These are phyloP conservation scores for Stenoptilia bipunctidactyla DNA, from an alignment of 2,888 invertebrate species.

Conservation along the genomic window DNA sequence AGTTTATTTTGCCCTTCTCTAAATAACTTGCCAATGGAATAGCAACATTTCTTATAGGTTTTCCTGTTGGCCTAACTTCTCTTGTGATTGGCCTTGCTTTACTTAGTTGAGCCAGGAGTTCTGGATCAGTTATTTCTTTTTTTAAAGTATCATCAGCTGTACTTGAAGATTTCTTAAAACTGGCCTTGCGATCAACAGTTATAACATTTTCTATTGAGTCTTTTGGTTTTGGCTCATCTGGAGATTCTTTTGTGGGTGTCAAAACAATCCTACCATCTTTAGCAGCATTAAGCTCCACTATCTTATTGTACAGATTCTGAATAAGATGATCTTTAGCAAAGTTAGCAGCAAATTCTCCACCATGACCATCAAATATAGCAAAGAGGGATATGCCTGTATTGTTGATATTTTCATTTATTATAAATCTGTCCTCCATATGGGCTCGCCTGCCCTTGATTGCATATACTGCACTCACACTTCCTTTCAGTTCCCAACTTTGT, in stretches of 20 bases:
- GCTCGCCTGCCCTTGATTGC: constrained; percentile 91
- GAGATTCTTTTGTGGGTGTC: constrained; percentile 34
- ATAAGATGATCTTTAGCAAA: constrained; percentile 91
- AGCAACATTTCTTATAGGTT: constrained; percentile 54
- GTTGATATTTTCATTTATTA: constrained; percentile 87
- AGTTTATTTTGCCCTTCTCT: constrained; percentile 82
- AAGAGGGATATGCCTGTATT: constrained; percentile 89
- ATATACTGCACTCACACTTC: constrained; percentile 84
- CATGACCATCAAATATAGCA: constrained; percentile 96
- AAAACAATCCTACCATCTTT: constrained; percentile 68
- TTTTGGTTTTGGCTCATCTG: constrained; percentile 46
- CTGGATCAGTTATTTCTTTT: constrained; percentile 77
- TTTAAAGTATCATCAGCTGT: constrained; percentile 70
- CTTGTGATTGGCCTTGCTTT: constrained; percentile 73
- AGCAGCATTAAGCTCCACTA: constrained; percentile 79
- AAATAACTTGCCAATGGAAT: constrained; percentile 75
- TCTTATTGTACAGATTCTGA: constrained; percentile 82
- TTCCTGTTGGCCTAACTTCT: constrained; percentile 66
- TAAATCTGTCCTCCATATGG: constrained; percentile 95
- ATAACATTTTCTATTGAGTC: constrained; percentile 45
- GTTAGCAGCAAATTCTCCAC: constrained; percentile 94
- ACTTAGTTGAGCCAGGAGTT: constrained; percentile 75
- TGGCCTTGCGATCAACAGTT: constrained; percentile 70
- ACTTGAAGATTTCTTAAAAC: constrained; percentile 76
- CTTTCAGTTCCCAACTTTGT: constrained; percentile 82